Conservation (phyloP, 2,113 vertebrate species). For the Panthera leo region DNA sequence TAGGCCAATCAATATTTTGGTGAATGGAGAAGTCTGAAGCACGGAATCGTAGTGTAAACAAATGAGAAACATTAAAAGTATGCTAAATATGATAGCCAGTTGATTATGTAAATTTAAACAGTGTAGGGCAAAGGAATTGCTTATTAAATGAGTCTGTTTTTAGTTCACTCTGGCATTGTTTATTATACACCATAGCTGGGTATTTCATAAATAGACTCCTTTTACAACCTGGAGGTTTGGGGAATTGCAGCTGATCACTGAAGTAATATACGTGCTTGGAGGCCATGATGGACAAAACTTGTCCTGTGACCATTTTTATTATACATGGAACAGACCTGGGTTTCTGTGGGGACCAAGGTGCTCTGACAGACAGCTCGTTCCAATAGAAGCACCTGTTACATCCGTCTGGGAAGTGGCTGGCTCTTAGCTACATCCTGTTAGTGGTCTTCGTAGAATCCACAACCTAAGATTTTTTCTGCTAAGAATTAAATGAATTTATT, state of each 20-base stretch:
- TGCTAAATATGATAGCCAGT: slow-evolving; percentile 75
- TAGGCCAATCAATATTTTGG: slow-evolving; percentile 70
- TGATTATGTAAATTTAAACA: slow-evolving; percentile 79
- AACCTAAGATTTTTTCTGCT: not conserved
- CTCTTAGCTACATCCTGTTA: not conserved
- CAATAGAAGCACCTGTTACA: not conserved
- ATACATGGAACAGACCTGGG: not conserved
- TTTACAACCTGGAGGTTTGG: slow-evolving; percentile 59
- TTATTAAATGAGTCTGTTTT: slow-evolving; percentile 78
- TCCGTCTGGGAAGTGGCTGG: not conserved
- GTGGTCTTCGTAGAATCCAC: not conserved
- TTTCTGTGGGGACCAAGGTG: not conserved
- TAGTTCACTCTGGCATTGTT: slow-evolving; percentile 74
- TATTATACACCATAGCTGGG: slow-evolving; percentile 55
- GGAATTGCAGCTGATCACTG: slow-evolving; percentile 46
- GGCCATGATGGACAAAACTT: not conserved
- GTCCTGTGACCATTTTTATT: not conserved
- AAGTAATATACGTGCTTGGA: slow-evolving; percentile 1
- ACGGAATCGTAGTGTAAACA: slow-evolving; percentile 68
- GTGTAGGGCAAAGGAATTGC: slow-evolving; percentile 68
- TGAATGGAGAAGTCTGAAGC: slow-evolving; percentile 78
- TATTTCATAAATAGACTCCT: slow-evolving; percentile 68
- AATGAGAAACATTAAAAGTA: slow-evolving; percentile 73
- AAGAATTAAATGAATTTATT: slow-evolving; percentile 13
- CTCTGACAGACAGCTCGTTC: not conserved